Conservation (phyloP, 2,113 vertebrate genomes). For the Amblyornis subalaris region DNA sequence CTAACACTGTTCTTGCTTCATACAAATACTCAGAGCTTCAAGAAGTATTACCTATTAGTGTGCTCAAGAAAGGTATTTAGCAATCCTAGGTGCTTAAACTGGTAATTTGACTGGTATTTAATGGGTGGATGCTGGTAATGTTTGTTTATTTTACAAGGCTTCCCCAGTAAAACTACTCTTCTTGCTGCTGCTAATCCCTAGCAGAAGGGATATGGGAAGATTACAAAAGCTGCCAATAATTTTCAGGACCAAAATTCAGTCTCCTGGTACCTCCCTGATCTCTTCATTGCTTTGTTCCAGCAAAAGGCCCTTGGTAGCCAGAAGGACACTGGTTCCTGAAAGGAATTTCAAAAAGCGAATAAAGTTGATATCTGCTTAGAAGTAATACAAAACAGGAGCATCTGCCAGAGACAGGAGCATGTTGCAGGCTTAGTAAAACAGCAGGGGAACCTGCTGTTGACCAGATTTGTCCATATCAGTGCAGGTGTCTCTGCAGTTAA, state of each 20-base stretch:
- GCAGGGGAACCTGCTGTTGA: conserved; percentile 74
- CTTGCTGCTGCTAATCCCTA: conserved; percentile 42
- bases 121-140: conserved; percentile 21
- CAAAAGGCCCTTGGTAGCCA: conserved; percentile 58
- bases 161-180: conserved; percentile 5
- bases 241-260: conserved; percentile 43
- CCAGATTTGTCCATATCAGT: conserved; percentile 68
- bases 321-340: conserved; percentile 66
- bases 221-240: conserved; percentile 44
- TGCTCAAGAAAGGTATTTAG: conserved; percentile 41
- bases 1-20: background rate
- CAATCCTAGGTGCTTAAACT: conserved; percentile 32
- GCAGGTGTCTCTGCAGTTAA: conserved; percentile 70
- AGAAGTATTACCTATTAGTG: conserved; percentile 29
- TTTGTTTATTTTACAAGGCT: conserved; percentile 40
- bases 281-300: conserved; percentile 59
- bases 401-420: conserved; percentile 66
- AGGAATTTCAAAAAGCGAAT: conserved; percentile 64
- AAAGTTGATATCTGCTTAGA: conserved; percentile 63
- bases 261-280: conserved; percentile 51
- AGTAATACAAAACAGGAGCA: conserved; percentile 59
- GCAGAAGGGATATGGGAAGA: conserved; percentile 41
- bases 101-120: conserved; percentile 45
- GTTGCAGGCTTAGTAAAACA: conserved; percentile 70
- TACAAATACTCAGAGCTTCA: conserved; percentile 1